Percentiles rank a stretch among this genome's conserved stretches.
These are phyloP conservation scores for Perca flavescens DNA, from an alignment of 2,113 vertebrate species.

Conservation along the genomic window DNA sequence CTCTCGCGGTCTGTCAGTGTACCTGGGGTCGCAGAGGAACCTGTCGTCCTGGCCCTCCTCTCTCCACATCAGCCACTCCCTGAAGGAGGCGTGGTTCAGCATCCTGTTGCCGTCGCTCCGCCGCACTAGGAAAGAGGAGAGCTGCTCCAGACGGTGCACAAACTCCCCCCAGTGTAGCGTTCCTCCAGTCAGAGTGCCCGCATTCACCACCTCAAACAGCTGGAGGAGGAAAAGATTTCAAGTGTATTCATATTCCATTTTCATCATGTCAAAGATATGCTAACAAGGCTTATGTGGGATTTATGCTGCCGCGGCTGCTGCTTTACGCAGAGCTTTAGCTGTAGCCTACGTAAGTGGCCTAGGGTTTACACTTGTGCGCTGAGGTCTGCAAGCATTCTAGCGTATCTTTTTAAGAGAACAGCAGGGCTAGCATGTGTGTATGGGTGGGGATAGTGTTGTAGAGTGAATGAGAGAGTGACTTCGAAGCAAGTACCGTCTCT, in stretches of 20 bases:
- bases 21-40: conserved; percentile 98
- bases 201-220: conserved; percentile 90
- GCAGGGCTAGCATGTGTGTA: no score
- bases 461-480: no score
- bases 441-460: no score
- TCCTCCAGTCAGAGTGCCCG: conserved; percentile 63
- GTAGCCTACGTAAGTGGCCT: no score
- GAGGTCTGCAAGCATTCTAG: no score
- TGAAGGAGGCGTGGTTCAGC: conserved; percentile 97
- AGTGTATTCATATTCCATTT: not conserved
- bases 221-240: conserved; percentile 63
- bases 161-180: conserved; percentile 93
- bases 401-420: no score
- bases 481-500: no score
- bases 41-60: conserved; percentile 97
- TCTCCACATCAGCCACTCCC: conserved; percentile 98
- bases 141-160: conserved; percentile 94
- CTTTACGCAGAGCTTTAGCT: no score
- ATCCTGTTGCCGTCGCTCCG: conserved; percentile 94
- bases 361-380: no score
- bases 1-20: not conserved
- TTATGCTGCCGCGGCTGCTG: no score
- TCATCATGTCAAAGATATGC: not conserved
- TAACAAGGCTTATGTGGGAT: not conserved
- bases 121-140: conserved; percentile 93